Conservation (phyloP, 2,797 vertebrate species). For the Acanthurus tractus region DNA sequence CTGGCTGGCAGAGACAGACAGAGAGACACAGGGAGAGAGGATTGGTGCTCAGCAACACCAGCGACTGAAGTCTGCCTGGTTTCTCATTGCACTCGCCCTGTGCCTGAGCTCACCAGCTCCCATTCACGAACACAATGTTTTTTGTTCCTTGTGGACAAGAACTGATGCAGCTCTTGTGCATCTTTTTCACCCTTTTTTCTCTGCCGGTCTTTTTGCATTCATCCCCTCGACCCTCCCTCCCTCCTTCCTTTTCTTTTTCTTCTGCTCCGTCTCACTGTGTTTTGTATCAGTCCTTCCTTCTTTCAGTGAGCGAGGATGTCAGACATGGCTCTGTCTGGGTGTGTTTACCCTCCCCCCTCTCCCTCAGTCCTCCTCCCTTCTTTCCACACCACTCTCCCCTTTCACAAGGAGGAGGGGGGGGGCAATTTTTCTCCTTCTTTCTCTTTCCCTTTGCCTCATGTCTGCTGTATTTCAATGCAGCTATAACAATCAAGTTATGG, state of each 20-base stretch:
- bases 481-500: slow-evolving; percentile 33
- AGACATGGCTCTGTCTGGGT: slow-evolving; percentile 82
- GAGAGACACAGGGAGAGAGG: slow-evolving; percentile 52
- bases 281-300: slow-evolving; percentile 73
- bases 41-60: slow-evolving; percentile 68
- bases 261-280: slow-evolving; percentile 53
- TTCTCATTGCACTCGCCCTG: slow-evolving; percentile 74
- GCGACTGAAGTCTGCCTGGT: slow-evolving; percentile 71
- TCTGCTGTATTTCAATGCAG: slow-evolving; percentile 42
- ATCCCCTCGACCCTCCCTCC: slow-evolving; percentile 51
- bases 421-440: slow-evolving; percentile 32
- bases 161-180: slow-evolving; percentile 79
- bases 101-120: slow-evolving; percentile 77
- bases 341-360: slow-evolving; percentile 81
- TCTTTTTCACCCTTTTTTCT: slow-evolving; percentile 56
- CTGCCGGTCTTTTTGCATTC: slow-evolving; percentile 47
- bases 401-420: slow-evolving; percentile 55
- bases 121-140: slow-evolving; percentile 80
- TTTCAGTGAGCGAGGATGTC: slow-evolving; percentile 75
- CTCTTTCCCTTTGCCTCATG: slow-evolving; percentile 24
- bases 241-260: slow-evolving; percentile 47
- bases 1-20: slow-evolving; percentile 64
- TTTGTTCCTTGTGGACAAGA: slow-evolving; percentile 73
- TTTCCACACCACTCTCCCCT: slow-evolving; percentile 63
- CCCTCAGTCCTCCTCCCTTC: slow-evolving; percentile 69